Percentiles rank a stretch among this genome's conserved stretches.
Evolutionary conservation across 2,113 vertebrate genomes (phyloP).

Genomic region (Xerus inauris): DNA sequence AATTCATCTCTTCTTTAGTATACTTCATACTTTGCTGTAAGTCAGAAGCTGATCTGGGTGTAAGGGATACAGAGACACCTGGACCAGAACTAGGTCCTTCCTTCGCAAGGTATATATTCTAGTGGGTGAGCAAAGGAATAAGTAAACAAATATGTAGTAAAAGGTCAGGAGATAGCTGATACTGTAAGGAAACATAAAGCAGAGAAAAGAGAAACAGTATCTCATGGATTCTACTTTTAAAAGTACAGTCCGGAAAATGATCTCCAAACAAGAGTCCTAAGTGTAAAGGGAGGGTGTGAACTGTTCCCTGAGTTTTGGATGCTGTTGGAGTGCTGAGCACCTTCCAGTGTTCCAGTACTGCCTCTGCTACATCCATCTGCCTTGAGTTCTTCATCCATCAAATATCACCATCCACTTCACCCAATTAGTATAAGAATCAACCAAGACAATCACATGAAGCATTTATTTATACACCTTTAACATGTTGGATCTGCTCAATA

Average conservation of each 20-base stretch:
- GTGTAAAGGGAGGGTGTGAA: not conserved
- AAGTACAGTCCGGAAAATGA: not conserved
- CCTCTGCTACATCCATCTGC: not conserved
- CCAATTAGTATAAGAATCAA: not conserved
- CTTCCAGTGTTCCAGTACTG: not conserved
- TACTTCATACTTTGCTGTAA: not conserved
- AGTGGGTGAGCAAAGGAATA: not conserved
- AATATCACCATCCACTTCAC: not conserved
- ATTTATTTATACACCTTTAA: not conserved
- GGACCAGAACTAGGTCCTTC: not conserved
- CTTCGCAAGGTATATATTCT: not conserved
- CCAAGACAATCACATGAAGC: not conserved
- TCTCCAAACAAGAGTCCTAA: not conserved
- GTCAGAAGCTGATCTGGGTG: not conserved
- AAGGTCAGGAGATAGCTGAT: not conserved
- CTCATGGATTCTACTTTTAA: not conserved
- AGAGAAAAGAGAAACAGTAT: not conserved
- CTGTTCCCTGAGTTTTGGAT: not conserved
- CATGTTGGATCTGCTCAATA: not conserved
- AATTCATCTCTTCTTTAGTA: not conserved
- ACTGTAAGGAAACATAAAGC: not conserved
- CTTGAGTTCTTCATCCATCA: not conserved
- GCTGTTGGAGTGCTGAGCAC: no score
- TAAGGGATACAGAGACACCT: accelerated
- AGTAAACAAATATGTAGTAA: not conserved